Base-by-base conservation (phyloP, 2,113 vertebrate species). In the Maccullochella peelii region DNA sequence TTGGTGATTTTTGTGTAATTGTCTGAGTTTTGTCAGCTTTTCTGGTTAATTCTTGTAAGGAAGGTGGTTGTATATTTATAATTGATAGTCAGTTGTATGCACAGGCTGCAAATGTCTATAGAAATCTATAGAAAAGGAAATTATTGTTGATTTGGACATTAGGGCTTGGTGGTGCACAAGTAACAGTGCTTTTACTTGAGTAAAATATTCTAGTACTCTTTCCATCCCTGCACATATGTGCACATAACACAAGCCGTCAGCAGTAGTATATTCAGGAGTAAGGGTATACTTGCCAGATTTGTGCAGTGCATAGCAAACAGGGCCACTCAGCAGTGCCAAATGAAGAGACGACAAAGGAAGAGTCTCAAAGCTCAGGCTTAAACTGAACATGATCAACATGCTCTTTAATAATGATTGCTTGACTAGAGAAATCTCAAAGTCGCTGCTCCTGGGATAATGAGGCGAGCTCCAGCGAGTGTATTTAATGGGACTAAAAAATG, bases 401-500 rank as follows among this genome's bases (percentile, higher is more conserved):
- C 72, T 88, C 71, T 87, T 95, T 88, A 95, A 94, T 95, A 95
- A 94, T 95, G 86, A 90, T 95, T 91, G 92, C 87, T 84, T 87
- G 88, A 93, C 93, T 91, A 71, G 86, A 93, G 81, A 87, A 94
- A 91, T 92, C 90, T 93, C 83, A 93, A 88, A 92, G 89, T 90
- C 62, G 44, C 88, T 83, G 78, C 88, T 93, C 89, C 86, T 90
- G 86, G 89, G 89, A 94, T 94, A 94, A 95, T 91, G 89, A 95
- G 93, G 89, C 84, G 44, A 88, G 82, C 85, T 81, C 77, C 70
- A 44, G 88, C 69, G 11, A 88, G 86, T 86, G 77, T 71, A 88
- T 94, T 87, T 83, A 91, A 92, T 83, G 86, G 89, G 62, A 77
- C 83, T 77, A 72, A 91, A 62, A 62, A 66, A 79, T 76, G 86